A percentile compares a stretch with the other conserved stretches of the same genome.
Conservation (phyloP, 2,113 vertebrate genomes). For the Mesoclemmys tuberculata region DNA sequence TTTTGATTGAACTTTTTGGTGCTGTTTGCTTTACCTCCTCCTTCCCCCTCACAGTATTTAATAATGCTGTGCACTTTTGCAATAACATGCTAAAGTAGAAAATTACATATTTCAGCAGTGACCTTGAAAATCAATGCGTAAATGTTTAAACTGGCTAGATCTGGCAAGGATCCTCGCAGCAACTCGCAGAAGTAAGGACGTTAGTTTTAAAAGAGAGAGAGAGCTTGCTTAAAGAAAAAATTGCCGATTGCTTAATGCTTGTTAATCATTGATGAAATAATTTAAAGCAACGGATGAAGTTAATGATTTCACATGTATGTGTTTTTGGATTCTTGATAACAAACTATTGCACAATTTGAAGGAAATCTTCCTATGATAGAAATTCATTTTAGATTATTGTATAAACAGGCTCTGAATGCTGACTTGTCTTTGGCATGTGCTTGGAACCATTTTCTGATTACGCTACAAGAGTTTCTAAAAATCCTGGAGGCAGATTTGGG, state of each 20-base stretch:
- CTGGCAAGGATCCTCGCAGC: background rate
- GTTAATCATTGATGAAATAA: conserved; percentile 50
- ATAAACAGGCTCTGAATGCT: background rate
- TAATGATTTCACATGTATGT: conserved; percentile 23
- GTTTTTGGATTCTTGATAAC: background rate
- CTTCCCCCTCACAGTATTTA: background rate
- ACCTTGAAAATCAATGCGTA: conserved; percentile 34
- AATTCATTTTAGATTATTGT: background rate
- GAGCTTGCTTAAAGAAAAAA: background rate
- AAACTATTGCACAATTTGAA: background rate
- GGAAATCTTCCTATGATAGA: background rate
- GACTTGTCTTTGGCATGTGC: background rate
- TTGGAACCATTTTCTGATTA: background rate
- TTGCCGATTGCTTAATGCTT: conserved; percentile 13
- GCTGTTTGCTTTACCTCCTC: background rate
- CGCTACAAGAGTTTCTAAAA: background rate
- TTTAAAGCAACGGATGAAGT: conserved; percentile 11
- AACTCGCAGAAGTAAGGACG: background rate
- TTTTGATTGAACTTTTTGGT: background rate
- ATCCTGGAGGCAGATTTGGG: background rate
- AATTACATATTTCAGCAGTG: background rate
- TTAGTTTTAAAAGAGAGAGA: background rate
- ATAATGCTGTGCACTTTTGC: background rate
- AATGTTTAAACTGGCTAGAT: background rate
- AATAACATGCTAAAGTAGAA: background rate